Conservation (phyloP, 2,888 invertebrate species). For the Phytoseiulus persimilis region DNA sequence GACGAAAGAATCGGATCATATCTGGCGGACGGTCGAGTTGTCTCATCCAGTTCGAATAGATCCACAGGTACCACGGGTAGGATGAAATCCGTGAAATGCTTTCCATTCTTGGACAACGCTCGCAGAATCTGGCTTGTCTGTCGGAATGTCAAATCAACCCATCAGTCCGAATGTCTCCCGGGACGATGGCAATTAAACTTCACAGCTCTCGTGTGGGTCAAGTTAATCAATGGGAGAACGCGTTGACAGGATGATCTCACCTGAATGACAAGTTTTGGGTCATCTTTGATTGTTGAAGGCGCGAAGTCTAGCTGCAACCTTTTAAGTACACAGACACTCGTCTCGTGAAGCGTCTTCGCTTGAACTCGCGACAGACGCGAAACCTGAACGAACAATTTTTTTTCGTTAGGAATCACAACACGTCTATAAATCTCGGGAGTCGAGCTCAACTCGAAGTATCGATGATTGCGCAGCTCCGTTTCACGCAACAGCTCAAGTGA, state of each 20-base stretch:
- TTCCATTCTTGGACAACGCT: slow-evolving; percentile 14
- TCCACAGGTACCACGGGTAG: slow-evolving; percentile 18
- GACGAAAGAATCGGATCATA: neutral
- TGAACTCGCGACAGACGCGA: slow-evolving; percentile 1
- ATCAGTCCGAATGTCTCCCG: too few relatives aligned
- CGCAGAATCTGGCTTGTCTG: slow-evolving; percentile 22
- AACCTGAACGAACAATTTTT: neutral
- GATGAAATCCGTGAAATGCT: slow-evolving; percentile 11
- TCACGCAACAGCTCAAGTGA: too few relatives aligned
- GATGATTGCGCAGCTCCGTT: too few relatives aligned
- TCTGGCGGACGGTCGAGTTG: neutral
- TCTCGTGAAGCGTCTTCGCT: slow-evolving; percentile 18
- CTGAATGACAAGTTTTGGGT: neutral
- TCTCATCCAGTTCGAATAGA: neutral
- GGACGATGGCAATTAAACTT: neutral
- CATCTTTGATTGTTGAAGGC: neutral
- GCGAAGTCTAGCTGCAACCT: slow-evolving; percentile 6
- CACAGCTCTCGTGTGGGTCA: too few relatives aligned
- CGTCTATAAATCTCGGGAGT: too few relatives aligned
- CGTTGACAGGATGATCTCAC: neutral
- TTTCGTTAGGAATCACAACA: too few relatives aligned
- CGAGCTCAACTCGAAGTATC: too few relatives aligned
- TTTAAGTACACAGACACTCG: slow-evolving; percentile 10
- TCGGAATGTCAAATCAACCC: too few relatives aligned
- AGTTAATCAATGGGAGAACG: neutral